A percentile compares a stretch with the other conserved stretches of the same genome.
Evolutionary conservation across 1,140 invertebrate species (phyloP).

Genomic region (Hydropsyche tenuis): DNA sequence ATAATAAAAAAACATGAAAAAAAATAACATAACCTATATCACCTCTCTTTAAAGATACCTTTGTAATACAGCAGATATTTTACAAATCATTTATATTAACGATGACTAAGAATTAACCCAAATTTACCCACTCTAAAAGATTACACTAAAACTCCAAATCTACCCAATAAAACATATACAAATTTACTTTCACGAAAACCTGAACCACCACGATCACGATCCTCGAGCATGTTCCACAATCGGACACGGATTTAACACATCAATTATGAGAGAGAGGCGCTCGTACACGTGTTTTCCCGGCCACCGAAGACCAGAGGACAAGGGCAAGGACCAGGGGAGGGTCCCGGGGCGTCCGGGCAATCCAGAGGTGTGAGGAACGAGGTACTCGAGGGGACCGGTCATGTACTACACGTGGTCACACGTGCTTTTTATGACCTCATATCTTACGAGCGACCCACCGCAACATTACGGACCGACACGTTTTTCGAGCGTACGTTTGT

Average conservation of each 20-base stretch:
- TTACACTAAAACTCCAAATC: too few species aligned
- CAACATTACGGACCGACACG: conserved; percentile 38
- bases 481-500: conserved; percentile 37
- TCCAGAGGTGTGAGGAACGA: background rate
- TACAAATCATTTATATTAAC: too few species aligned
- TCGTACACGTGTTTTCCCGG: conserved; percentile 19
- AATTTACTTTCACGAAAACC: too few species aligned
- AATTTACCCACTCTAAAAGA: too few species aligned
- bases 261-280: conserved; percentile 4
- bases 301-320: conserved; percentile 2
- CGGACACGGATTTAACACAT: conserved; percentile 17
- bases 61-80: too few species aligned
- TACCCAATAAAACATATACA: too few species aligned
- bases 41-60: too few species aligned
- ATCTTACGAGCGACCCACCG: conserved; percentile 31
- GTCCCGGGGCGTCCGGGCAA: background rate
- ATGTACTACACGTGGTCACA: conserved; percentile 41
- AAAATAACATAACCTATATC: too few species aligned
- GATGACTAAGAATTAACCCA: too few species aligned
- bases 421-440: conserved; percentile 44
- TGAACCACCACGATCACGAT: too few species aligned
- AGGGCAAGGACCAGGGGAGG: background rate
- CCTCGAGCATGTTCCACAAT: background rate
- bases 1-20: too few species aligned
- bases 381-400: conserved; percentile 6